These are phyloP conservation scores for Agrypnia vestita DNA, from an alignment of 1,140 invertebrate species.

Conservation along the genomic window DNA sequence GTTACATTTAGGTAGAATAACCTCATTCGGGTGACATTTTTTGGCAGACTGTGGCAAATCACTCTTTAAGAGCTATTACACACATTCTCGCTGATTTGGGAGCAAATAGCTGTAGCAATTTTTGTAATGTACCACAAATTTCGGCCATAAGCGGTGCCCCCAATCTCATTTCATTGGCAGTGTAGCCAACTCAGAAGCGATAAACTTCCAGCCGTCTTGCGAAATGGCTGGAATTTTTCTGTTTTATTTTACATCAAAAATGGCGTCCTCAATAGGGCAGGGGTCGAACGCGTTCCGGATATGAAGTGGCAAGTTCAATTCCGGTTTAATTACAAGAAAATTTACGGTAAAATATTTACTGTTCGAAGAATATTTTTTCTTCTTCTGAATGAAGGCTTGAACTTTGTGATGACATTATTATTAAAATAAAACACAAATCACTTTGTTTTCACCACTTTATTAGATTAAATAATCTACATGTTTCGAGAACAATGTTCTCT, in stretches of 20 bases:
- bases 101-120: slow-evolving; percentile 30
- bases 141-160: slow-evolving; percentile 7
- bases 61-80: slow-evolving; percentile 34
- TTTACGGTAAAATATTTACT: no score
- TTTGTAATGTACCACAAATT: slow-evolving; percentile 38
- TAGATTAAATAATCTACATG: no score
- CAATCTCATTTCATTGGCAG: slow-evolving; percentile 12
- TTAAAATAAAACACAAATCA: no score
- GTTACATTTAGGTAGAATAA: slow-evolving; percentile 8
- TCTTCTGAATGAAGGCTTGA: no score
- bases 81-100: slow-evolving; percentile 20
- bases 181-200: slow-evolving; percentile 8
- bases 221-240: not conserved
- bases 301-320: no score
- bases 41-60: slow-evolving; percentile 23
- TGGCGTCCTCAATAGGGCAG: not conserved
- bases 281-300: no score
- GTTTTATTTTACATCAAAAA: slow-evolving; percentile 11
- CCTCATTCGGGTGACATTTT: slow-evolving; percentile 7
- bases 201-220: slow-evolving; percentile 2
- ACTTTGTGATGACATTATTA: no score
- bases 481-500: no score
- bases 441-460: no score
- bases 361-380: no score
- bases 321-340: no score